A percentile compares a stretch with the other conserved stretches of the same genome.
Conservation (phyloP, 2,797 vertebrate species). For the Oreortyx pictus region DNA sequence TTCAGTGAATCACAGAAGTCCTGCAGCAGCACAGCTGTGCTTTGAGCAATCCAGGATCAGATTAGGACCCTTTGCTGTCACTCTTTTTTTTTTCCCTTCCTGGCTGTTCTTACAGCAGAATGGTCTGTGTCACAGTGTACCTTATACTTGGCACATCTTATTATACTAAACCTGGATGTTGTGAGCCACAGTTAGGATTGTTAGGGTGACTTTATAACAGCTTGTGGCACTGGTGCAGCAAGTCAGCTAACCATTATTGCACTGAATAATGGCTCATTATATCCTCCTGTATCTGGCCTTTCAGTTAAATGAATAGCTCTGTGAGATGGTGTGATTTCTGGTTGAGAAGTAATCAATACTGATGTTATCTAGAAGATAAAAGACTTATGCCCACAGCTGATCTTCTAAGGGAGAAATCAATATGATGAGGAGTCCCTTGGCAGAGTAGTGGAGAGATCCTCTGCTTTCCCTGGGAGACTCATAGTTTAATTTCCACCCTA, state of each 20-base stretch:
- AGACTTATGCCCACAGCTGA: conserved; percentile 31
- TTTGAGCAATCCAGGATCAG: not conserved
- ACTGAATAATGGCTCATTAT: conserved; percentile 22
- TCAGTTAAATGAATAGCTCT: conserved; percentile 45
- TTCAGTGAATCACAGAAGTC: fast-evolving
- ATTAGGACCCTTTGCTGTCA: not conserved
- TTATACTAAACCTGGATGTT: not conserved
- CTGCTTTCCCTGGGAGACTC: not conserved
- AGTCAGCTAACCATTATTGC: not conserved
- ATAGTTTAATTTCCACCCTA: not conserved
- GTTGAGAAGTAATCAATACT: conserved; percentile 53
- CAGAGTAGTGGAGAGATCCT: not conserved
- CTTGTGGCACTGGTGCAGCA: not conserved
- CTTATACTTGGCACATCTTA: not conserved
- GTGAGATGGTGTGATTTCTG: conserved; percentile 31
- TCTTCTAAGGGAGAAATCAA: conserved; percentile 51
- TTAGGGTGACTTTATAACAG: not conserved
- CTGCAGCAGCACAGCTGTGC: not conserved
- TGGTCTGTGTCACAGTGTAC: too few relatives aligned
- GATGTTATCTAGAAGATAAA: conserved; percentile 34
- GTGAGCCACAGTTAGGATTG: not conserved
- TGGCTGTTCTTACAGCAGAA: not conserved
- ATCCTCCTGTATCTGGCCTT: not conserved
- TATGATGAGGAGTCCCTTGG: conserved; percentile 34
- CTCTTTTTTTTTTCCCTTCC: not conserved